A percentile compares a stretch with the other conserved stretches of the same genome.
These are phyloP conservation scores for Isurus oxyrinchus DNA, from an alignment of 2,113 vertebrate species.

Conservation along the genomic window DNA sequence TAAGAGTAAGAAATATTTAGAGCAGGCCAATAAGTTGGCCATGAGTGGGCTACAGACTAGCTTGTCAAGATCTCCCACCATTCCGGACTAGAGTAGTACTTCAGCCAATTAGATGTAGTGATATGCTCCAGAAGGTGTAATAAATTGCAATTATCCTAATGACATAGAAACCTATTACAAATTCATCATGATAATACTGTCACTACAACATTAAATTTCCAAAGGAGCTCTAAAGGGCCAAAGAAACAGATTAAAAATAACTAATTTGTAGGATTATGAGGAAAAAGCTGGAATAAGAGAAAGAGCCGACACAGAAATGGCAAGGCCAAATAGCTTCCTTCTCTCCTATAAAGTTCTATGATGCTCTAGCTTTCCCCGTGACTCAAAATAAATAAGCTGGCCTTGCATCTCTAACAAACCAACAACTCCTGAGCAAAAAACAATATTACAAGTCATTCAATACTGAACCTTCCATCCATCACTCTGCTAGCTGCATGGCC, in stretches of 20 bases:
- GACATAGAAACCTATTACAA: not conserved
- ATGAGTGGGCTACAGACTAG: not conserved
- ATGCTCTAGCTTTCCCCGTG: not conserved
- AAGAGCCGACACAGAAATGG: no score
- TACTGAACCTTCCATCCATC: not conserved
- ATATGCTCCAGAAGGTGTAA: not conserved
- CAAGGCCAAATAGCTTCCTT: not conserved
- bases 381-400: not conserved
- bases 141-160: not conserved
- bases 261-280: not conserved
- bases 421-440: not conserved
- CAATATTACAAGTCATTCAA: not conserved
- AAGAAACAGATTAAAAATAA: not conserved
- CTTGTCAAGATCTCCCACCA: not conserved
- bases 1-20: not conserved
- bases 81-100: not conserved
- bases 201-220: not conserved
- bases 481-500: not conserved
- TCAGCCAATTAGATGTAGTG: not conserved
- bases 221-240: not conserved
- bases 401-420: not conserved
- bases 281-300: not conserved
- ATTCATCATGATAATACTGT: not conserved
- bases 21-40: not conserved
- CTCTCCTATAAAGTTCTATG: not conserved